Conservation (phyloP, 2,113 vertebrate species). For the Sialia sialis region DNA sequence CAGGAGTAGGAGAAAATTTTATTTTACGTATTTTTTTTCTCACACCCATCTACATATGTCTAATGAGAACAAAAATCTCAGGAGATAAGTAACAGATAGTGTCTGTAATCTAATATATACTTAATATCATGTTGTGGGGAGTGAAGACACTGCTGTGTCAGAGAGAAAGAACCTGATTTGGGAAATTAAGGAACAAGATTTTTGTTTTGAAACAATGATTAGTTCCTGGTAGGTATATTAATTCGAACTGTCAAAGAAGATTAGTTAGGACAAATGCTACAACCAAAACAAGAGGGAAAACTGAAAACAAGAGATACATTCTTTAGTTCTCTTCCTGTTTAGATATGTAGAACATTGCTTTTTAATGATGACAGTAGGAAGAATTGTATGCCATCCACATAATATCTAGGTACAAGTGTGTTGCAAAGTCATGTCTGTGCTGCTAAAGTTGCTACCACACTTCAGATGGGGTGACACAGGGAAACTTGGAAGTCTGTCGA, state of each 20-base stretch:
- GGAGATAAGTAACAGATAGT: background rate
- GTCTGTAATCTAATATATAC: background rate
- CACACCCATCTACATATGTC: background rate
- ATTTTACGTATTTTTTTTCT: background rate
- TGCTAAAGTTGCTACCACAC: constrained; percentile 40
- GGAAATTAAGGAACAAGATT: background rate
- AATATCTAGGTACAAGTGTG: constrained; percentile 21
- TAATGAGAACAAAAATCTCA: constrained; percentile 20
- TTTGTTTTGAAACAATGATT: background rate
- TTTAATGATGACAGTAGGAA: constrained; percentile 28
- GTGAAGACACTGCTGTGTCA: background rate
- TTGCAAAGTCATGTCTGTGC: constrained; percentile 43
- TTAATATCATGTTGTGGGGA: background rate
- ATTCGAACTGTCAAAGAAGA: background rate
- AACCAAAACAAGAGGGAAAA: background rate
- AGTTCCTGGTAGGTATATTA: background rate
- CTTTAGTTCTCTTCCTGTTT: constrained; percentile 32
- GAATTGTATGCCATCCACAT: background rate
- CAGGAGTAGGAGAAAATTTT: background rate
- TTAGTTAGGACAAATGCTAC: background rate
- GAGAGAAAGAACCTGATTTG: background rate
- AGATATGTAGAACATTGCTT: constrained; percentile 9
- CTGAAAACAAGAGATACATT: background rate
- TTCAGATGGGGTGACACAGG: constrained; percentile 4
- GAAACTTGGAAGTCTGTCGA: constrained; percentile 10